phyloP scores from a whole-genome alignment of 2,888 invertebrate genomes.

The Meganola albula region DNA sequence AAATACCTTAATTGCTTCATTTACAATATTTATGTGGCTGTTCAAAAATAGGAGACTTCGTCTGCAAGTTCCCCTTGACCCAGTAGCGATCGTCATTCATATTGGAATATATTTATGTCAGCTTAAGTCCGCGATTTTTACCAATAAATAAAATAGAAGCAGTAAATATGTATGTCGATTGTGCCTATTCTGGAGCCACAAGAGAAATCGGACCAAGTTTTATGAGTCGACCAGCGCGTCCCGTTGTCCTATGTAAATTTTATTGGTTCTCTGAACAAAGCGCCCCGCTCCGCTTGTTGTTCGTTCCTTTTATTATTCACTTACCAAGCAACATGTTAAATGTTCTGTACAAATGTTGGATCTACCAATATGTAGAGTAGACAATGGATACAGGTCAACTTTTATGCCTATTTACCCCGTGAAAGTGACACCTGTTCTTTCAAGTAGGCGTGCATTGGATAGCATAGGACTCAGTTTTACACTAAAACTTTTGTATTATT shows the following conservation, averaged over 20 bases:
- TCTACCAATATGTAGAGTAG: constrained; percentile 8
- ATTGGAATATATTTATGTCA: too few species aligned
- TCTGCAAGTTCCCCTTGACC: too few species aligned
- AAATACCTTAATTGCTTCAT: too few species aligned
- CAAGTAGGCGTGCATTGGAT: too few species aligned
- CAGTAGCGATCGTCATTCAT: too few species aligned
- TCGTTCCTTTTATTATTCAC: constrained; percentile 41
- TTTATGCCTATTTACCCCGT: background rate
- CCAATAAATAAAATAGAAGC: constrained; percentile 26
- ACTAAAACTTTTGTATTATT: too few species aligned
- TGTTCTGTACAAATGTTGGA: constrained; percentile 21
- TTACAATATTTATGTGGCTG: too few species aligned
- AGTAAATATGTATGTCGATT: constrained; percentile 26
- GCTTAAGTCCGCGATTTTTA: constrained; percentile 19
- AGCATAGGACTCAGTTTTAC: too few species aligned
- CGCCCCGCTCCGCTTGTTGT: constrained; percentile 31
- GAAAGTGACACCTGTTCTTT: too few species aligned
- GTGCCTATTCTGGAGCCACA: constrained; percentile 23
- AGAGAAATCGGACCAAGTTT: constrained; percentile 39
- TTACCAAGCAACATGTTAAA: constrained; percentile 39
- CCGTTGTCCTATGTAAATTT: constrained; percentile 56
- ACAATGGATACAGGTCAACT: constrained; percentile 5
- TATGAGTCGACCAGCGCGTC: constrained; percentile 37
- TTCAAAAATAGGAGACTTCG: too few species aligned
- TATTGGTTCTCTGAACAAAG: constrained; percentile 45